Evolutionary conservation across 37 sponge, comb jelly and placozoan species (phyloP).

Genomic region (Spongilla lacustris): DNA sequence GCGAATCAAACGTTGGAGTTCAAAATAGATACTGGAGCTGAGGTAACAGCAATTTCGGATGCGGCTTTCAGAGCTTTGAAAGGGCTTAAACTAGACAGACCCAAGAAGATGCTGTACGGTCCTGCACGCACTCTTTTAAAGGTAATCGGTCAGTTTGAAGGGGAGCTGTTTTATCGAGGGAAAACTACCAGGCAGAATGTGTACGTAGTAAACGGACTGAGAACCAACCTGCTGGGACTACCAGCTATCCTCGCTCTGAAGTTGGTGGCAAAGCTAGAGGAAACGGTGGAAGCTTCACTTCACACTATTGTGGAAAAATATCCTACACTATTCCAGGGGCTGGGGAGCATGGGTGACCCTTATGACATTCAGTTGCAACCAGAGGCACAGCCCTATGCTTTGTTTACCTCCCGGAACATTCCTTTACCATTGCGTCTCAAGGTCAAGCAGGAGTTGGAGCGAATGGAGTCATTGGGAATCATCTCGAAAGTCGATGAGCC

Average conservation of each 20-base stretch:
- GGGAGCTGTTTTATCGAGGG: constrained; percentile 11
- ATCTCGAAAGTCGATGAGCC: constrained; percentile 55
- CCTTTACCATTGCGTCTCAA: constrained; percentile 38
- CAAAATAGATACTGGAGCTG: constrained; percentile 39
- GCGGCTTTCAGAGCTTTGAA: not conserved
- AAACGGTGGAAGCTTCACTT: constrained; percentile 2
- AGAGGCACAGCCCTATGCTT: constrained; percentile 36
- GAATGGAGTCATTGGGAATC: constrained; percentile 54
- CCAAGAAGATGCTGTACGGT: constrained; percentile 31
- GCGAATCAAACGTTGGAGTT: constrained; percentile 9
- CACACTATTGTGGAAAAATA: constrained; percentile 8
- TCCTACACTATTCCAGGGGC: constrained; percentile 29
- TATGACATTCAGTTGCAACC: constrained; percentile 31
- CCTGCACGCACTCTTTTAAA: constrained; percentile 9
- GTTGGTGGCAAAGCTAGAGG: constrained; percentile 14
- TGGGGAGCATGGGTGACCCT: constrained; percentile 22
- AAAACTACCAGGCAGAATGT: constrained; percentile 8
- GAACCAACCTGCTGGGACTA: constrained; percentile 36
- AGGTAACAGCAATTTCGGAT: constrained; percentile 26
- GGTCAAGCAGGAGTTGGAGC: constrained; percentile 18
- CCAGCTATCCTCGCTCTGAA: constrained; percentile 36
- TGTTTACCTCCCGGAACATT: constrained; percentile 34
- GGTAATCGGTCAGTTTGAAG: constrained; percentile 27
- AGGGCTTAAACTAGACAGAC: constrained; percentile 3
- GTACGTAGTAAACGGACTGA: constrained; percentile 19